phyloP scores from a whole-genome alignment of 2,113 vertebrate species.

The Odontesthes bonariensis region DNA sequence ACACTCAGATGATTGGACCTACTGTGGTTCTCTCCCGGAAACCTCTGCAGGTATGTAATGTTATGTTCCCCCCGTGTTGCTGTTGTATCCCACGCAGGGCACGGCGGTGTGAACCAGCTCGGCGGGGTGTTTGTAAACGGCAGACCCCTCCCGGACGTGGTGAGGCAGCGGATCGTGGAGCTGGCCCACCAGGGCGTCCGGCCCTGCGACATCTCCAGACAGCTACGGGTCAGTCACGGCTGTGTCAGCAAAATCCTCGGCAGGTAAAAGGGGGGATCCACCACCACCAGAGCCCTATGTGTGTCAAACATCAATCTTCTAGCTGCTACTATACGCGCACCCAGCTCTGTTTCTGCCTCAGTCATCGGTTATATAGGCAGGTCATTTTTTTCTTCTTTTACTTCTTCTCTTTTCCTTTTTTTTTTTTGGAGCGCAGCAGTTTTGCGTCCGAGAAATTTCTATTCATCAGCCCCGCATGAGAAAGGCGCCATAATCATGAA shows the following conservation, averaged over 20 bases:
- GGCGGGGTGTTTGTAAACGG: constrained; percentile 99
- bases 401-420: background rate
- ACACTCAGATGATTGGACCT: background rate
- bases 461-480: constrained; percentile 63
- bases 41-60: constrained; percentile 86
- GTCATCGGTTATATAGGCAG: constrained; percentile 73
- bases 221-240: constrained; percentile 99
- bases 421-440: constrained; percentile 60
- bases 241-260: constrained; percentile 99
- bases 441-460: constrained; percentile 60
- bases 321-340: constrained; percentile 59
- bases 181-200: constrained; percentile 98
- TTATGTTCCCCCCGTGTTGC: constrained; percentile 80
- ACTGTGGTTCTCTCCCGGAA: constrained; percentile 12
- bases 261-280: constrained; percentile 91
- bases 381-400: constrained; percentile 47
- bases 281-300: constrained; percentile 46
- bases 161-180: constrained; percentile 99
- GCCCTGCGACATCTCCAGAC: constrained; percentile 99
- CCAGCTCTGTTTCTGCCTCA: constrained; percentile 72
- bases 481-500: constrained; percentile 53
- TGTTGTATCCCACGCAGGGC: constrained; percentile 92
- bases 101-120: constrained; percentile 99
- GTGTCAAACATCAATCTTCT: constrained; percentile 77
- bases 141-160: constrained; percentile 99